Conservation (phyloP, 2,888 invertebrate genomes). For the Gandaritis pyraliata region DNA sequence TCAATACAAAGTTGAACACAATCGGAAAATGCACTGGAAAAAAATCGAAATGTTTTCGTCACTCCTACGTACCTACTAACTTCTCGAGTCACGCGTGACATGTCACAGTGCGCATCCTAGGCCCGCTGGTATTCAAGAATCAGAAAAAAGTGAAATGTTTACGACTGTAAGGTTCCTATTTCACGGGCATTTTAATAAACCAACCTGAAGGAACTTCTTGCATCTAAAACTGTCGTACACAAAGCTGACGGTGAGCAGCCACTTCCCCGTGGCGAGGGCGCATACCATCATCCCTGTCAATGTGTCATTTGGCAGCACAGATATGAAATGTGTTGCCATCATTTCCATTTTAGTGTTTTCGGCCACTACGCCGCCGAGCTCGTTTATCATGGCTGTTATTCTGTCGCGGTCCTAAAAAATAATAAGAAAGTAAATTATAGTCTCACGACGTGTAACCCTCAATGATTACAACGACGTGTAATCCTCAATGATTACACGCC, state of each 20-base stretch:
- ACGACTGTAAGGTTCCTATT: no score
- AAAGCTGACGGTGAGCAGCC: slow-evolving; percentile 73
- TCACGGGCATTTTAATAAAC: not conserved
- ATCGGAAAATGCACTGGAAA: no score
- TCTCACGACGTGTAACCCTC: no score
- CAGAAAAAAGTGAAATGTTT: no score
- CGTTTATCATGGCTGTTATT: slow-evolving; percentile 72
- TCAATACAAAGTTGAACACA: no score
- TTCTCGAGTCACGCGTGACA: no score
- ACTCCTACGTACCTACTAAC: no score
- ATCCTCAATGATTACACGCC: no score
- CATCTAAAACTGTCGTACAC: slow-evolving; percentile 77
- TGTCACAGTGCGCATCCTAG: no score
- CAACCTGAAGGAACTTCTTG: slow-evolving; percentile 74
- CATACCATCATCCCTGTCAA: slow-evolving; percentile 81
- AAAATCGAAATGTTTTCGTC: no score
- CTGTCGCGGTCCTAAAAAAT: slow-evolving; percentile 69
- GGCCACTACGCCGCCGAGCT: slow-evolving; percentile 76
- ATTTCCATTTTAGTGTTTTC: slow-evolving; percentile 82
- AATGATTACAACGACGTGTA: no score
- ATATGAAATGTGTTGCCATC: slow-evolving; percentile 77
- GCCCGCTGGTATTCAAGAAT: no score
- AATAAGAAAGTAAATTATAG: slow-evolving; percentile 4
- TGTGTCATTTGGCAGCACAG: slow-evolving; percentile 72
- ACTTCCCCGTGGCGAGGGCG: slow-evolving; percentile 76